Conservation (phyloP, 53 echinoderm and acorn worm genomes). For the Paelopatides confundens region DNA sequence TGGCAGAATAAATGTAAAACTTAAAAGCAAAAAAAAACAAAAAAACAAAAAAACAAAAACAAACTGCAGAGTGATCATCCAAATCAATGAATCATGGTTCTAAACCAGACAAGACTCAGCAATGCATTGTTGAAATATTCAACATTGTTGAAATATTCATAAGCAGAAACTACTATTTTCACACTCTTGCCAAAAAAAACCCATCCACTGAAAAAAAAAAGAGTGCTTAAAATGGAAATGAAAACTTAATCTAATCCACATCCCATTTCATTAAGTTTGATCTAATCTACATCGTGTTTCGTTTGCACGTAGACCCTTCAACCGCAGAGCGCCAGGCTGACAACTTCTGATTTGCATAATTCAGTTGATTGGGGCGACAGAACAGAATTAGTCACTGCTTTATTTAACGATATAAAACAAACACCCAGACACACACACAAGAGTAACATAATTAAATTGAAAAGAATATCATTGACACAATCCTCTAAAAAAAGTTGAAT, state of each 20-base stretch:
- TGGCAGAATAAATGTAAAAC: too few species aligned
- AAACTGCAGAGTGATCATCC: background rate
- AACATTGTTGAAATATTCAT: background rate
- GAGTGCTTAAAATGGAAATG: background rate
- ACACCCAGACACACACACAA: background rate
- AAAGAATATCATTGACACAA: background rate
- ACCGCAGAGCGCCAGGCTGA: conserved; percentile 25
- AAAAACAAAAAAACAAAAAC: too few species aligned
- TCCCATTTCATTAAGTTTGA: background rate
- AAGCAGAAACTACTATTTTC: background rate
- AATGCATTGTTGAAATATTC: too few species aligned
- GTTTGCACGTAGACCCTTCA: background rate
- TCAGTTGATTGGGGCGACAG: conserved; percentile 35
- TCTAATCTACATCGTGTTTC: background rate
- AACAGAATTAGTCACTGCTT: conserved; percentile 13
- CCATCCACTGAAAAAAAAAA: background rate
- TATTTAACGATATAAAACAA: background rate
- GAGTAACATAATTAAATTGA: background rate
- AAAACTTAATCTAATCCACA: background rate
- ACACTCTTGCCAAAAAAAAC: background rate
- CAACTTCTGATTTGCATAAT: conserved; percentile 16
- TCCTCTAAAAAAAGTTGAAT: background rate
- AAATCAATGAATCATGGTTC: background rate
- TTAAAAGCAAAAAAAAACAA: too few species aligned
- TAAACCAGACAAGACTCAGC: too few species aligned